Evolutionary conservation across 2,888 invertebrate species (phyloP).

Genomic region (Idaea biselata): DNA sequence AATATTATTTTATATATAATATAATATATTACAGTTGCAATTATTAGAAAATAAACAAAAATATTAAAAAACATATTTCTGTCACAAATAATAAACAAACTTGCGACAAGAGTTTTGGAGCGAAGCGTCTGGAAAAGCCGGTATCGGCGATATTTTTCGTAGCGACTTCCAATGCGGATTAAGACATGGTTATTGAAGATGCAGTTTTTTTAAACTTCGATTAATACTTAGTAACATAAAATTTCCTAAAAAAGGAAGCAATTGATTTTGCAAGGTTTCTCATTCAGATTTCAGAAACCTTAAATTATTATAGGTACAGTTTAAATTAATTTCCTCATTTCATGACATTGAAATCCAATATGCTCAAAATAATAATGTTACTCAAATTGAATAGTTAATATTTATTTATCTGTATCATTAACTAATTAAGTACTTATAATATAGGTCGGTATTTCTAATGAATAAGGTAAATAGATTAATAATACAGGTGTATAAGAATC

Average conservation of each 20-base stretch:
- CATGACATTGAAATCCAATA: neutral
- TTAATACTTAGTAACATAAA: neutral
- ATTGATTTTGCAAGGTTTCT: neutral
- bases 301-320: neutral
- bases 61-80: neutral
- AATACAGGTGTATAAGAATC: no score
- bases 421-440: neutral
- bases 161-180: conserved; percentile 38
- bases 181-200: conserved; percentile 21
- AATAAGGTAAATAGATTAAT: conserved; percentile 5
- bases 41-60: neutral
- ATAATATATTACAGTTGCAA: neutral
- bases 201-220: conserved; percentile 7
- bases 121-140: conserved; percentile 60
- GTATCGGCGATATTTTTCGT: conserved; percentile 59
- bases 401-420: conserved; percentile 6
- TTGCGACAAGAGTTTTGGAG: conserved; percentile 25
- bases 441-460: no score
- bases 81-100: conserved; percentile 5
- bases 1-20: neutral
- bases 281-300: neutral
- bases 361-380: no score
- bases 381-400: no score
- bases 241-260: neutral
- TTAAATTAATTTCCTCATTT: neutral